Conservation (phyloP, 2,113 vertebrate genomes). For the Morphnarchus princeps region DNA sequence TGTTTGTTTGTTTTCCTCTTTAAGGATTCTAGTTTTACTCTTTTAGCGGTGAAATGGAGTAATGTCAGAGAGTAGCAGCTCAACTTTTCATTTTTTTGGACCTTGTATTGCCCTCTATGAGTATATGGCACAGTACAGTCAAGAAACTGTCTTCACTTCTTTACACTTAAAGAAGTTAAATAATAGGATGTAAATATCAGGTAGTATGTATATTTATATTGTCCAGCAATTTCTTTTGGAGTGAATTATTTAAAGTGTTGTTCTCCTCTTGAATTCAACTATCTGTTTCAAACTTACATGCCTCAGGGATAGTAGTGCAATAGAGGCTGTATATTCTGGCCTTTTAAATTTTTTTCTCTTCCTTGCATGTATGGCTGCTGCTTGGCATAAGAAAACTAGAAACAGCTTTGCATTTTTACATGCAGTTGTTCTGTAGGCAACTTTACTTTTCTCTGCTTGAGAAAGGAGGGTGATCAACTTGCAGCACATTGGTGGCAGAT, state of each 20-base stretch:
- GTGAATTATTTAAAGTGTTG: not conserved
- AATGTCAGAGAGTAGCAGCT: not conserved
- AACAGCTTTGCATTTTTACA: not conserved
- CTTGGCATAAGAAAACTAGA: not conserved
- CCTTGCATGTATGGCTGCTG: not conserved
- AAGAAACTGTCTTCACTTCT: not conserved
- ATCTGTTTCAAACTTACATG: not conserved
- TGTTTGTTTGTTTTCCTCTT: not conserved
- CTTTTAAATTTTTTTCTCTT: not conserved
- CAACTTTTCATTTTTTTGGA: not conserved
- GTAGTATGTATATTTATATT: not conserved
- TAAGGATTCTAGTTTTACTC: not conserved
- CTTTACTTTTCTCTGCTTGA: not conserved
- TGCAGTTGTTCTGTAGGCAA: not conserved
- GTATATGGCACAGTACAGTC: not conserved
- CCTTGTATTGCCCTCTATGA: not conserved
- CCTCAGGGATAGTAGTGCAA: not conserved
- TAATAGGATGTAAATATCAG: not conserved
- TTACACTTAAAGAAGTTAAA: not conserved
- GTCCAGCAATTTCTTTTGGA: not conserved
- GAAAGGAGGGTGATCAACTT: not conserved
- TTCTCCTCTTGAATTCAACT: not conserved
- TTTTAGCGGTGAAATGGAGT: not conserved
- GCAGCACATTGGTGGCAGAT: not conserved
- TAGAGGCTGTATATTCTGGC: not conserved